These are phyloP conservation scores for Platysteira castanea DNA, from an alignment of 2,113 vertebrate species.

Conservation along the genomic window DNA sequence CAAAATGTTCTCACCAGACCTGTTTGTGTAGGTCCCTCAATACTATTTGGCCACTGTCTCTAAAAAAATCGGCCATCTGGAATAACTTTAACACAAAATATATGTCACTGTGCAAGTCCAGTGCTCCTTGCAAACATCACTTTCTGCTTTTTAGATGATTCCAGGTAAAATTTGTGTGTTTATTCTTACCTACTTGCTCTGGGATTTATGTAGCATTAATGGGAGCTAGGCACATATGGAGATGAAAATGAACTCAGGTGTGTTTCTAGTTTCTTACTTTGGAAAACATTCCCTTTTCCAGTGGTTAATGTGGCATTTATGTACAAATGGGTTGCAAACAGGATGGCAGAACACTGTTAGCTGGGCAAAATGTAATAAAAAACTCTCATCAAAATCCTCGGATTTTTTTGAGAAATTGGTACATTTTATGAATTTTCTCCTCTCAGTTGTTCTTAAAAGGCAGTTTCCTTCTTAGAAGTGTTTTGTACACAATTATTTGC, in stretches of 20 bases:
- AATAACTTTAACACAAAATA: not conserved
- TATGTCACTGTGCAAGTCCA: not conserved
- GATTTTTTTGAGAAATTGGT: not conserved
- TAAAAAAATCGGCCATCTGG: not conserved
- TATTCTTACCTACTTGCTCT: not conserved
- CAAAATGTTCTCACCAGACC: not conserved
- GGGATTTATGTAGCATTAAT: constrained; percentile 10
- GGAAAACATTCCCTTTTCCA: not conserved
- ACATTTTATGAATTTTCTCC: not conserved
- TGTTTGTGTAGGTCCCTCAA: not conserved
- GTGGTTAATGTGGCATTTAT: not conserved
- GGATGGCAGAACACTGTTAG: not conserved
- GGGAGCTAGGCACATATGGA: not conserved
- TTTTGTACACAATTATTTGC: not conserved
- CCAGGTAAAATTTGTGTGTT: not conserved
- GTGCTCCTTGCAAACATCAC: not conserved
- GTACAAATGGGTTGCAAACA: not conserved
- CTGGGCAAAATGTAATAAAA: not conserved
- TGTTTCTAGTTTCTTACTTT: constrained; percentile 2
- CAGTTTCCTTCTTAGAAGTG: not conserved
- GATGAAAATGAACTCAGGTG: not conserved
- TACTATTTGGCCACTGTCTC: not conserved
- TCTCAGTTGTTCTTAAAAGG: not conserved
- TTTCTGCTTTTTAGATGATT: not conserved
- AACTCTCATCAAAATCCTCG: not conserved